Base-by-base conservation (phyloP, 2,888 invertebrate genomes). In the Xanthia togata region DNA sequence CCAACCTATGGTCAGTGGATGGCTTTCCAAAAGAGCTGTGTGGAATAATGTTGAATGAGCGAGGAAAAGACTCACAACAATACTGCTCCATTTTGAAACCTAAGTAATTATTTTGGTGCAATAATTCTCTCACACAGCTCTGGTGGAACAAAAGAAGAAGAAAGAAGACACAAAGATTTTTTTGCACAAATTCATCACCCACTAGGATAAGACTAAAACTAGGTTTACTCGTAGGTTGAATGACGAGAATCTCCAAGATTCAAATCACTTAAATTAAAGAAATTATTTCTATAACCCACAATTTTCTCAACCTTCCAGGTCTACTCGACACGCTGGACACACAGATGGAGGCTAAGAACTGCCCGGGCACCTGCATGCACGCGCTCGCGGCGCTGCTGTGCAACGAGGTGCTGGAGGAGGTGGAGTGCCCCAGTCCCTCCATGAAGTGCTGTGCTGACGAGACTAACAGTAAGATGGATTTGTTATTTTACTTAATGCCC, bases 341-440 rank as follows among this genome's bases (percentile, higher is more conserved):
- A 84, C 98, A 98, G 79, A 98, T 98, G 79, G 98, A 98, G 93
- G 97, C 98, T 78, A 98, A 98, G 94, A 98, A 98, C 93, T 99
- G 99, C 91, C 99, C 99, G 0, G 99, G 99, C 0, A 98, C 98
- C 76, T 99, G 99, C 94, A 98, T 98, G 81, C 98, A 99, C 91
- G 97, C 98, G 17, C 94, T 99, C 78, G 98, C 99, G 3, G 98
- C 99, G 0, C 95, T 99, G 80, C 98, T 99, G 90, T 99, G 99
- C 93, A 98, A 98, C 93, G 98, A 98, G 88, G 98, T 99, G 31
- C 96, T 98, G 70, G 98, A 98, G 78, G 98, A 98, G 90, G 98
- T 98, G 35, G 97, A 97, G 79, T 98, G 98, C 90, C 98, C 98
- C 41, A 97, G 98, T 75, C 94, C 98, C 4, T 98, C 97, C 86